Evolutionary conservation across 2,888 invertebrate species (phyloP).

Genomic region (Euplexia lucipara): DNA sequence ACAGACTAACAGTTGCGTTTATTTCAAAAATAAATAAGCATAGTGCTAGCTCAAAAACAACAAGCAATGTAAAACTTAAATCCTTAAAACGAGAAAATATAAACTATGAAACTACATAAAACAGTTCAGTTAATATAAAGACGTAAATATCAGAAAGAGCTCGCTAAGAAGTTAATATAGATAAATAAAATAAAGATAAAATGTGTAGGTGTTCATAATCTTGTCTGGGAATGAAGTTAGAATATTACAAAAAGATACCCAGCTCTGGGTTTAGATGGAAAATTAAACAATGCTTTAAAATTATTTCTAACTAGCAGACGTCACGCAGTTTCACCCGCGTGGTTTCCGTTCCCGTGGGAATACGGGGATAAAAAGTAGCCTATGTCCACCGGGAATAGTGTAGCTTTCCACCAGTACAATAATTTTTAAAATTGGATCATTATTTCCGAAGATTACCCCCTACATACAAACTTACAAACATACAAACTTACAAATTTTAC

Average conservation of each 20-base stretch:
- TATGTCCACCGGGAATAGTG: too few relatives aligned
- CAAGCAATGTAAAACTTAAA: background rate
- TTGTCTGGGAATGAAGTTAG: slow-evolving; percentile 38
- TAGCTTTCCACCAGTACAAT: too few relatives aligned
- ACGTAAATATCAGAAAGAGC: slow-evolving; percentile 38
- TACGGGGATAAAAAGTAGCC: too few relatives aligned
- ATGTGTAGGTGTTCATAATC: slow-evolving; percentile 50
- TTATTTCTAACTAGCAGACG: too few relatives aligned
- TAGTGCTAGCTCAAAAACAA: background rate
- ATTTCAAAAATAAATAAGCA: slow-evolving; percentile 9
- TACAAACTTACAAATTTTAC: too few relatives aligned
- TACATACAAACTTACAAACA: too few relatives aligned
- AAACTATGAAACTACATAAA: slow-evolving; percentile 24
- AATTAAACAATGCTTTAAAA: slow-evolving; percentile 58
- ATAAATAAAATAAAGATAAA: slow-evolving; percentile 47
- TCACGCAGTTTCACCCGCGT: too few relatives aligned
- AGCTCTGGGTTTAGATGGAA: slow-evolving; percentile 43
- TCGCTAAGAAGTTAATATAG: slow-evolving; percentile 41
- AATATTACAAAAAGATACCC: slow-evolving; percentile 43
- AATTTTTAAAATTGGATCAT: too few relatives aligned
- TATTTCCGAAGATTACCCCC: too few relatives aligned
- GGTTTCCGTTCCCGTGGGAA: too few relatives aligned
- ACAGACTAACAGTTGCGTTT: background rate
- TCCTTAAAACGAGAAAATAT: slow-evolving; percentile 24
- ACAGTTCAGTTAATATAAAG: slow-evolving; percentile 29